phyloP scores from a whole-genome alignment of 2,113 vertebrate genomes.

The Leptosomus discolor region DNA sequence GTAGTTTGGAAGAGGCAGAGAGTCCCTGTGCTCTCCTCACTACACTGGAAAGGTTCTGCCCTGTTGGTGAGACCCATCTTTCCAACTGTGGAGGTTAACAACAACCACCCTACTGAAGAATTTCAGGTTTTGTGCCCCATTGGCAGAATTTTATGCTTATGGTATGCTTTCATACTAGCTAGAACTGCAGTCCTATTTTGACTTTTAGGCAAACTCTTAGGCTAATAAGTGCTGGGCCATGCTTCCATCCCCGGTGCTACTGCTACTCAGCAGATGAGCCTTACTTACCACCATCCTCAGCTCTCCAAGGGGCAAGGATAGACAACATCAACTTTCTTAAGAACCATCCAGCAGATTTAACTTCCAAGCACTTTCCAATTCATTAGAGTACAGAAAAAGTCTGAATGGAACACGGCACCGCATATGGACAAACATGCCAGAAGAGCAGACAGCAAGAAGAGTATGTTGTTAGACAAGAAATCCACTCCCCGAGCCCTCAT shows the following conservation, averaged over 20 bases:
- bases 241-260: not conserved
- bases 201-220: not conserved
- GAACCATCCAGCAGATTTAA: not conserved
- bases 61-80: not conserved
- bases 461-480: not conserved
- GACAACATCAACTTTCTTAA: not conserved
- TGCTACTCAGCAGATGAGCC: not conserved
- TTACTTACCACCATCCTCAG: not conserved
- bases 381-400: not conserved
- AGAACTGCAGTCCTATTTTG: not conserved
- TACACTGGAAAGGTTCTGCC: not conserved
- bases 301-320: not conserved
- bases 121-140: not conserved
- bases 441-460: not conserved
- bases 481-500: not conserved
- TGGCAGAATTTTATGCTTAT: not conserved
- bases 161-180: not conserved
- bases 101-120: not conserved
- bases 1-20: not conserved
- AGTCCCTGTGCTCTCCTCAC: not conserved
- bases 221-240: not conserved
- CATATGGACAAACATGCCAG: not conserved
- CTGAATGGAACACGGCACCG: not conserved
- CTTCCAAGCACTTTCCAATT: not conserved
- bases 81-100: not conserved